Evolutionary conservation across 2,888 invertebrate genomes (phyloP), one percentile per base, ranked within the genome.

Genomic region (Philhelius pedissequus): DNA sequence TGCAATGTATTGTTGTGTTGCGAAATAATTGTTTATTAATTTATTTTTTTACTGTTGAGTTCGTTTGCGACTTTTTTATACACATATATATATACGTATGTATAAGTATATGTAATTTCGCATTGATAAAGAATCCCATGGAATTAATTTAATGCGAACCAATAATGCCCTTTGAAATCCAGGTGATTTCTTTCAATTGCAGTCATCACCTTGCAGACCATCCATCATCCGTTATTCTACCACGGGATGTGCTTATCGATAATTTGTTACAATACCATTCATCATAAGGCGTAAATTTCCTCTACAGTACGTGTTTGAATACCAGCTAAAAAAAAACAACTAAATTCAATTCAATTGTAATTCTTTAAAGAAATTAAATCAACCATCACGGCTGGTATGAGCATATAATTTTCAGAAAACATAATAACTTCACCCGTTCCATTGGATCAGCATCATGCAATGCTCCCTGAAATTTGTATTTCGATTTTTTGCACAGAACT

Each of bases 341-440:
- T 62, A 45, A 27, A 62, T 45, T 64, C 71, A 66, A 69, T 35
- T 48, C 48, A 48, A 48, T 48, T 48, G 48, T 22, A 48, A 43
- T 60, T 27, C 40, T 9, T 15, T 4, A 11, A 35, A 38, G 13
- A 60, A 50, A 35, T 27, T 18, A 60, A 71, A 60, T 32, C 54
- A 35, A 35, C 50, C 60, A 66, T n/a, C 22, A 20, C 9, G 1
- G 38, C 9, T 0, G 38, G 56, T 62, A 38, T 80, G 18, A 5
- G 43, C 27, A 62, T 62, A 70, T 75, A 81, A 81, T 83, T 83
- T 78, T 68, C 54, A 52, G 15, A 56, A 83, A 83, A 74, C 38
- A 83, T 83, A 83, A 83, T 78, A 78, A 74, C 74, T 78, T 74
- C 45, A 83, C 77, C 68, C 45, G 50, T 64, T 78, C 69, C 48